Evolutionary conservation across 2,888 invertebrate genomes (phyloP).

Genomic region (Mythimna loreyi): DNA sequence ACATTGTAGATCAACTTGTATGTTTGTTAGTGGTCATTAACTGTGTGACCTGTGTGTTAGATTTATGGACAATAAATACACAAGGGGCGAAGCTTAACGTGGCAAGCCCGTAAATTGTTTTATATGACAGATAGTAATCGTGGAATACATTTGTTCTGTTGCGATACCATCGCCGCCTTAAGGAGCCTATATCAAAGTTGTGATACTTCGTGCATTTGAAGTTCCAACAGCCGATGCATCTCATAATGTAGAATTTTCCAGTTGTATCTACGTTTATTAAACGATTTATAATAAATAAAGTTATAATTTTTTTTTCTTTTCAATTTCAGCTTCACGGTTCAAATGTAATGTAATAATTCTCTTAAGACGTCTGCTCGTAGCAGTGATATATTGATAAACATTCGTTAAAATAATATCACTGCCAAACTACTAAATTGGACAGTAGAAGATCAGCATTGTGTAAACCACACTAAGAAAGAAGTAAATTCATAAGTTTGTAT

Average conservation of each 20-base stretch:
- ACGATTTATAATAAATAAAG: too few species aligned
- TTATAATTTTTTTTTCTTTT: too few species aligned
- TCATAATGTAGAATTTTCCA: too few species aligned
- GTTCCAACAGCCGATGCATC: too few species aligned
- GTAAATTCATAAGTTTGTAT: too few species aligned
- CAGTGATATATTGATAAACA: constrained; percentile 50
- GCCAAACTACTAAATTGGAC: constrained; percentile 21
- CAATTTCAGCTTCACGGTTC: too few species aligned
- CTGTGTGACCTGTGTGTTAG: constrained; percentile 70
- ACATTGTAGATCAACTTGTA: constrained; percentile 46
- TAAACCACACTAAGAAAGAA: neutral
- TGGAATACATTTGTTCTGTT: constrained; percentile 71
- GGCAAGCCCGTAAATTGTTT: constrained; percentile 81
- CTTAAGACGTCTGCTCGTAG: constrained; percentile 30
- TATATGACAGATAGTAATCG: constrained; percentile 77
- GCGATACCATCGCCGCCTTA: constrained; percentile 76
- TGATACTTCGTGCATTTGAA: too few species aligned
- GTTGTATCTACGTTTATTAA: too few species aligned
- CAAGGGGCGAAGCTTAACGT: constrained; percentile 76
- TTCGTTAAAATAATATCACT: constrained; percentile 38
- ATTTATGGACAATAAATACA: constrained; percentile 80
- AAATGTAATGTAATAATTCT: too few species aligned
- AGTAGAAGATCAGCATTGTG: neutral
- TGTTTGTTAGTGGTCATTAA: constrained; percentile 71
- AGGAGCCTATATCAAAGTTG: too few species aligned